Evolutionary conservation across 2,888 invertebrate genomes (phyloP), one percentile per base, ranked within the genome.

Genomic region (Abrostola triplasia): DNA sequence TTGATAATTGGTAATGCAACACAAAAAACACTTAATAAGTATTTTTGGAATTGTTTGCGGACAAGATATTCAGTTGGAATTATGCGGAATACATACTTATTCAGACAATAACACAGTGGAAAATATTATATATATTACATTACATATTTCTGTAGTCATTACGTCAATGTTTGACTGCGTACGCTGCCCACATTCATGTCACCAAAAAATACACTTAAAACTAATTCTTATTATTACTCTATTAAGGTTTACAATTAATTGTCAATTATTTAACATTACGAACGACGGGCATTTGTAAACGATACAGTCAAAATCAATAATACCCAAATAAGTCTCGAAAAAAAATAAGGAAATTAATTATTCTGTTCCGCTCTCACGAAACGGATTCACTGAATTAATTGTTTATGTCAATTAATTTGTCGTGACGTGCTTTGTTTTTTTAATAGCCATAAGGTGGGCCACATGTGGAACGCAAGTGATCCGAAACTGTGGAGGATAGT

Each of bases 121-220:
- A 38, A 50, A 70, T 48, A 59, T 51, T 54, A 41, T 24, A 44
- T 35, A 56, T 36, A 57, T 57, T 47, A 56, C 38, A 57, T 57
- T 47, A 56, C 38, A 57, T 57, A 41, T 41, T 6, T 47, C 13
- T 54, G 9, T 59, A 37, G 58, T 38, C 36, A 68, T 64, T 72
- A 58, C 68, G 77, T 76, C 79, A 66, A 59, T 48, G 47, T 51
- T 38, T 12, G 44, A 64, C 24, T 68, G 62, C 64, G 68, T 53
- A 44, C 40, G 50, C 56, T 6, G n/a, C 40, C 6, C 5, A 10
- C 44, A 49, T 52, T 35, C 59, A 61, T 68, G 54, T 40, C 48
- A 13, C 8, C 10, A 11, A 24, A 35, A n/a, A 7, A 0, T 11
- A 0, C 13, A 51, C 44, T 40, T 10, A 9, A 58, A 51, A 48